Evolutionary conservation across 2,797 vertebrate species (phyloP), one percentile per base, ranked within the genome.

Genomic region (Pangasius larnaudii): DNA sequence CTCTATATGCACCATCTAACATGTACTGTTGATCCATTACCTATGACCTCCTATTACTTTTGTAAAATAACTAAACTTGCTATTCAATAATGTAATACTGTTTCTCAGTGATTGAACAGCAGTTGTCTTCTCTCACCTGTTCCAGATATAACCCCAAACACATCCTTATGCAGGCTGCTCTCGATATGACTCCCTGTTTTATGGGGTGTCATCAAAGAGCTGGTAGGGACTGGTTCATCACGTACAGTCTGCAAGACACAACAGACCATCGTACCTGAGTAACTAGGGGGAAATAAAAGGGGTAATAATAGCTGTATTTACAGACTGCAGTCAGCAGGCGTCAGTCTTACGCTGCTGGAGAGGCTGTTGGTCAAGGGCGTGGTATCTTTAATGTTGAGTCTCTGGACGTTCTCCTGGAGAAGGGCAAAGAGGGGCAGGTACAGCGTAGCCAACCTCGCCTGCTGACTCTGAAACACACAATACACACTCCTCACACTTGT

Each of bases 81-180:
- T 46, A 9, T 46, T 8, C 42, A 46, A 46, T 63, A 82, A 51
- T 18, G 7, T 13, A 65, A 33, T 7, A 39, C 10, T 51, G 58
- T 51, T 56, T 80, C 51, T 36, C 77, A 22, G 0, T 59, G 59
- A 82, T 5, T 19, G 33, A 10, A 80, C 2, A 30, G 11, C 56
- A 42, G 61, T 4, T 78, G 14, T 53, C 10, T 42, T 69, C 63
- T 33, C 93, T 92, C 86, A 99, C 98, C 96, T 79, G 98, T 97
- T 93, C 98, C 98, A n/a, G 98, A 99, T 88, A 99, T 99, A 85
- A 95, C 98, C 42, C 98, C 98, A 92, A 99, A 97, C 8, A 99
- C 94, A 86, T 99, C 98, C 95, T 98, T 99, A 94, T 99, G 98
- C 87, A 98, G 95, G 77, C 95, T 98, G 92, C 95, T 97, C 92